Percentiles rank a stretch among this genome's conserved stretches.
Evolutionary conservation across 2,888 invertebrate species (phyloP).

Genomic region (Phyto melanocephala): DNA sequence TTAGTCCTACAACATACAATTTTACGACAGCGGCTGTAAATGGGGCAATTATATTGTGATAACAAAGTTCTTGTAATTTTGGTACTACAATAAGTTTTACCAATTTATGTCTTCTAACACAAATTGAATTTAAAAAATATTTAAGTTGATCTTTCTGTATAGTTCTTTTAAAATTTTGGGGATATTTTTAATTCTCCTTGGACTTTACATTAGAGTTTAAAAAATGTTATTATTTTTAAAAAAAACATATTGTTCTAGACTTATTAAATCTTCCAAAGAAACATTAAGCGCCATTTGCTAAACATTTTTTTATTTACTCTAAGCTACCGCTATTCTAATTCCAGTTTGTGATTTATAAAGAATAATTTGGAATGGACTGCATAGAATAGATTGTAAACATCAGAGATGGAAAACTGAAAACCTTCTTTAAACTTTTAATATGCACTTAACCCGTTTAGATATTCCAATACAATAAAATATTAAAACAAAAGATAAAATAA

Average conservation of each 20-base stretch:
- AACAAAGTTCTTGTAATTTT: too few relatives aligned
- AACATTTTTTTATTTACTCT: neutral
- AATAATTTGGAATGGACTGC: neutral
- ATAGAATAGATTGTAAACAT: neutral
- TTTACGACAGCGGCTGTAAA: too few relatives aligned
- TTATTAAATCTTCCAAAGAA: neutral
- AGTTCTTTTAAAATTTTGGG: neutral
- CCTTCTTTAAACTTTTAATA: too few relatives aligned
- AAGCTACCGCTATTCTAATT: constrained; percentile 63
- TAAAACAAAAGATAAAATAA: too few relatives aligned
- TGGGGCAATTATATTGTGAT: too few relatives aligned
- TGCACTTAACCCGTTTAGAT: too few relatives aligned
- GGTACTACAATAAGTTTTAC: too few relatives aligned
- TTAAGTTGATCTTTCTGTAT: neutral
- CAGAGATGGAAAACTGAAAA: too few relatives aligned
- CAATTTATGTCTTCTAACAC: too few relatives aligned
- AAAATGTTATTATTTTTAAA: constrained; percentile 39
- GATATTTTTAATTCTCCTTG: constrained; percentile 66
- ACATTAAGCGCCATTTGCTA: constrained; percentile 28
- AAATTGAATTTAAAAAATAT: neutral
- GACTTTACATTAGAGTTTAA: constrained; percentile 64
- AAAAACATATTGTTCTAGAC: neutral
- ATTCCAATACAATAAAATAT: too few relatives aligned
- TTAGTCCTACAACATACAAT: too few relatives aligned
- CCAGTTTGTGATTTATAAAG: constrained; percentile 21